Evolutionary conservation across 2,113 vertebrate genomes (phyloP), one percentile per base, ranked within the genome.

Genomic region (Mus pahari): DNA sequence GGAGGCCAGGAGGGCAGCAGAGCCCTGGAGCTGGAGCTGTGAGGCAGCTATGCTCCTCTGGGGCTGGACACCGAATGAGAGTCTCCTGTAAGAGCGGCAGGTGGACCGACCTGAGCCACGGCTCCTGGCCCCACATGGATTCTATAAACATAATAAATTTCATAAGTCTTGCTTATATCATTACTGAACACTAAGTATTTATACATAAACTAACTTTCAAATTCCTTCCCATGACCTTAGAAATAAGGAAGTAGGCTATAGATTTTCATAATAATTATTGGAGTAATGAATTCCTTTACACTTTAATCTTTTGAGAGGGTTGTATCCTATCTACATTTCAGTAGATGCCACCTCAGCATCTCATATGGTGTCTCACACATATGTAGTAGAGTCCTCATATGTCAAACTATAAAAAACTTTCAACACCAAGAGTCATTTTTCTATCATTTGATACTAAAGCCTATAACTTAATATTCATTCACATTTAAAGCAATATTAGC

Each of bases 401-500:
- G 20, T 68, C 74, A 64, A 90, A 50, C 53, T 95, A 91, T 64
- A 95, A 93, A 94, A 93, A 82, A 48, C 75, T 95, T 95, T 96
- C 73, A 88, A 91, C 94, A 91, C 36, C 22, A 88, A 94, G 82
- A 75, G 62, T 28, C 70, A 96, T 83, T 94, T 95, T 96, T 36
- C 71, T 96, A 92, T 73, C 33, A 96, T 16, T 84, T 86, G 55
- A 90, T 89, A 91, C 10, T 73, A 96, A 4, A 77, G 90, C 50
- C 74, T 95, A 74, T 86, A 81, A 92, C 77, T 92, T 88, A 83
- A 91, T 82, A 95, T 58, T 93, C 64, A 87, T 45, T 91, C 31
- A 94, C 78, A 73, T 93, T 92, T 93, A 81, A 96, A 96, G 93
- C 39, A 95, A n/a, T 70, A 94, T 95, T 84, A 96, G 39, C 31